Evolutionary conservation across 2,113 vertebrate species (phyloP).

Genomic region (Sakesphorus luctuosus): DNA sequence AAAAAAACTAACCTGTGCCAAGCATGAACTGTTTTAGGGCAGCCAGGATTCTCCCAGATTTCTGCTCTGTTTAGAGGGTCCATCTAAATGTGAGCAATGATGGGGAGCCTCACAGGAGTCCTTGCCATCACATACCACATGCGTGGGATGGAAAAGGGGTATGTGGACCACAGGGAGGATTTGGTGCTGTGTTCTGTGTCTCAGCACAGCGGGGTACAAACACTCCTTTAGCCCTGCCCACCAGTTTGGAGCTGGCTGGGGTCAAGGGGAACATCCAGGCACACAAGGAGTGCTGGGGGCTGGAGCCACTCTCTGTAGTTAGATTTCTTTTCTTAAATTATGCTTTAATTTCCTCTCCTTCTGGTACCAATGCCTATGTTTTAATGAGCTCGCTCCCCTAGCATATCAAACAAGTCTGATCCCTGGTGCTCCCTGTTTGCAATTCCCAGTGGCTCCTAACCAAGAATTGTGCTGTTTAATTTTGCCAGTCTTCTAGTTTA

Average conservation of each 20-base stretch:
- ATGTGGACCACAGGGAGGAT: background rate
- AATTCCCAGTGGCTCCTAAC: slow-evolving; percentile 59
- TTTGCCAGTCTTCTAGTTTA: slow-evolving; percentile 64
- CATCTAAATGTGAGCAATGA: rapidly evolving
- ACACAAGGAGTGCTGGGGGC: background rate
- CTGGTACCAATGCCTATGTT: slow-evolving; percentile 45
- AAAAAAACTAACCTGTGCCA: background rate
- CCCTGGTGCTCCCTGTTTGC: slow-evolving; percentile 59
- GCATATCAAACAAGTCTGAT: slow-evolving; percentile 61
- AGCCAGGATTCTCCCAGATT: background rate
- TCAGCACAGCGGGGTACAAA: background rate
- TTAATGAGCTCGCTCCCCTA: slow-evolving; percentile 63
- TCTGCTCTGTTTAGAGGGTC: background rate
- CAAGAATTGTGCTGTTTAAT: slow-evolving; percentile 68
- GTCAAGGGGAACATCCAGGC: background rate
- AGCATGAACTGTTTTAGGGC: rapidly evolving
- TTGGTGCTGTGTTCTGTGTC: rapidly evolving
- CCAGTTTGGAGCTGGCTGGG: background rate
- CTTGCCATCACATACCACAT: rapidly evolving
- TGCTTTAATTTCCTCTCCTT: slow-evolving; percentile 66
- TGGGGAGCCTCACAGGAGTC: rapidly evolving
- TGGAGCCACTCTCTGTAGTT: background rate
- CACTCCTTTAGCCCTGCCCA: background rate
- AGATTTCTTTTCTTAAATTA: slow-evolving; percentile 53
- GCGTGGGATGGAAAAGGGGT: background rate